Conservation (phyloP, 2,113 vertebrate genomes). For the Scartelaos histophorus region DNA sequence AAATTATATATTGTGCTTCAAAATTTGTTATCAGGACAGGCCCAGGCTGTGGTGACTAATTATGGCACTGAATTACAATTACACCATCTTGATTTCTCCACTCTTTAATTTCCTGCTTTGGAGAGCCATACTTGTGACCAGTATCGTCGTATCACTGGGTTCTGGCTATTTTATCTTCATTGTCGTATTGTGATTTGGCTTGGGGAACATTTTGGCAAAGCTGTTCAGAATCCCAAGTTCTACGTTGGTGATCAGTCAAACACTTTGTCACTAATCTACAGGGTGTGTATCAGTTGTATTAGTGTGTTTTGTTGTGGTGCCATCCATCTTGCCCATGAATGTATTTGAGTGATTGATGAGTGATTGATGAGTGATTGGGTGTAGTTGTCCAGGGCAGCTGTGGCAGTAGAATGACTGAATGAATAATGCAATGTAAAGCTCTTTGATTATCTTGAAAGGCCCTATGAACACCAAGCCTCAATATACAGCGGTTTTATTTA, state of each 20-base stretch:
- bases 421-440: neutral
- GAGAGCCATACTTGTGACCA: neutral
- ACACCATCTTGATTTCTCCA: slow-evolving; percentile 40
- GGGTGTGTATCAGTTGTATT: neutral
- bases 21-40: no score
- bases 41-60: no score
- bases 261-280: neutral
- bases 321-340: neutral
- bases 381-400: neutral
- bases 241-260: neutral
- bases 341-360: neutral
- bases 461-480: neutral
- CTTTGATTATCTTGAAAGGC: neutral
- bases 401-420: neutral
- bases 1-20: no score
- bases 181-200: neutral
- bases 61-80: slow-evolving; percentile 46
- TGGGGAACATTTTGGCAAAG: no score
- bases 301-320: neutral
- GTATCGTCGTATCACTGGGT: neutral
- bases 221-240: no score
- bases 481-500: neutral
- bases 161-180: neutral
- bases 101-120: slow-evolving; percentile 28
- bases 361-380: neutral